A percentile compares a stretch with the other conserved stretches of the same genome.
Conservation (phyloP, 2,113 vertebrate species). For the Neomonachus schauinslandi region DNA sequence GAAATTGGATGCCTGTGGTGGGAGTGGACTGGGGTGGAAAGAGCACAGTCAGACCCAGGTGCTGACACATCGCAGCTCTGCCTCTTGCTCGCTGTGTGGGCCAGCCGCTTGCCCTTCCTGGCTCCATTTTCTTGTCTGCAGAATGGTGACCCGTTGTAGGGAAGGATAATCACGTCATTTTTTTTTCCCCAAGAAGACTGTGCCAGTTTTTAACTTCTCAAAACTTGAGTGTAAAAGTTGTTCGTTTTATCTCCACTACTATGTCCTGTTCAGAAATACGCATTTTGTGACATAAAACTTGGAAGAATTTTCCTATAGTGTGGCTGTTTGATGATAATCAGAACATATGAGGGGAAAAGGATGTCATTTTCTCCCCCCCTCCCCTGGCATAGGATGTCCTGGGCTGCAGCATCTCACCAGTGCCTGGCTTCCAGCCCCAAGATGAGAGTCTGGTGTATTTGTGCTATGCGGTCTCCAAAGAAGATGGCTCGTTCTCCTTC, state of each 20-base stretch:
- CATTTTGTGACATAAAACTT: neutral
- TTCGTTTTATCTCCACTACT: neutral
- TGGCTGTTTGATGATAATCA: neutral
- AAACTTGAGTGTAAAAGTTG: neutral
- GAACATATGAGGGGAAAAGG: neutral
- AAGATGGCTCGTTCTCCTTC: slow-evolving; percentile 95
- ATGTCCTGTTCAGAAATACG: neutral
- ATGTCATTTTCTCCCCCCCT: neutral
- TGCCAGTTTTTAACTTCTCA: neutral
- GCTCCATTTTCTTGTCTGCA: neutral
- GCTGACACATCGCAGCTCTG: neutral
- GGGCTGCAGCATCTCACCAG: slow-evolving; percentile 91
- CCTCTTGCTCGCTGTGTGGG: neutral
- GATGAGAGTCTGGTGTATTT: slow-evolving; percentile 91
- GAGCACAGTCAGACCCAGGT: neutral
- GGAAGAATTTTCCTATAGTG: accelerated
- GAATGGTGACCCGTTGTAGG: neutral
- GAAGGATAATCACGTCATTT: neutral
- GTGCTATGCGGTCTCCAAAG: slow-evolving; percentile 92
- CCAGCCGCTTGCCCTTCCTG: too few relatives aligned
- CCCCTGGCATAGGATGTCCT: slow-evolving; percentile 88
- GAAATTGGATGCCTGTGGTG: neutral
- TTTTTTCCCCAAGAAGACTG: neutral
- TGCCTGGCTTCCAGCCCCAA: slow-evolving; percentile 90
- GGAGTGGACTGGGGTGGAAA: neutral